Evolutionary conservation across 2,888 invertebrate genomes (phyloP), one percentile per base, ranked within the genome.

Genomic region (Acanthosepion esculentum): DNA sequence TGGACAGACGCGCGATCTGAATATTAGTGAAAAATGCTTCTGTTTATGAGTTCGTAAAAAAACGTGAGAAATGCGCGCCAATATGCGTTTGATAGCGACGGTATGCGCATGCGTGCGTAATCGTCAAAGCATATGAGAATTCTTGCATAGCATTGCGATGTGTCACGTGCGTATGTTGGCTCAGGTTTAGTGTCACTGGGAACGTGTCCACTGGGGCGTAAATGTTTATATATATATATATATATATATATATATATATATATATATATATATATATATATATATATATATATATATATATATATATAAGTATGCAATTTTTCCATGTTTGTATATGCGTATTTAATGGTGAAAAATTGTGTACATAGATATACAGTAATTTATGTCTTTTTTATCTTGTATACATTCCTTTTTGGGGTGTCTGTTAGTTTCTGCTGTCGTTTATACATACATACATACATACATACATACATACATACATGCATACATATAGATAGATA

Each of bases 21-120:
- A 78, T 78, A 78, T 78, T 78, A 78, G n/a, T 7, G 59, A 23
- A 59, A 23, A 59, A 59, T 59, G 59, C 20, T 59, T 59, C 23
- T 23, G 59, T 59, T 59, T 59, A 59, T 78, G n/a, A 78, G 78
- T 78, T 78, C 12, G 78, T 41, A 3, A n/a, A 78, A 78, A n/a
- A 78, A 78, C 78, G 78, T 78, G 78, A 78, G 78, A 78, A 78
- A 78, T 78, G 15, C 15, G n/a, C n/a, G n/a, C 78, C 78, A 78
- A 78, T 78, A 78, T 78, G n/a, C 15, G 78, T 78, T 78, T 78
- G 78, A 78, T 78, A n/a, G 33, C 33, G 78, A 78, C 78, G n/a
- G n/a, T 78, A 78, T 78, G 78, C n/a, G 78, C 78, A 78, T n/a
- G 78, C 78, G n/a, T 78, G 78, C 78, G n/a, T 78, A 78, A 78